Percentiles rank a stretch among this genome's conserved stretches.
These are phyloP conservation scores for Zaprionus kolodkinae DNA, from an alignment of 1,140 invertebrate genomes.

Conservation along the genomic window DNA sequence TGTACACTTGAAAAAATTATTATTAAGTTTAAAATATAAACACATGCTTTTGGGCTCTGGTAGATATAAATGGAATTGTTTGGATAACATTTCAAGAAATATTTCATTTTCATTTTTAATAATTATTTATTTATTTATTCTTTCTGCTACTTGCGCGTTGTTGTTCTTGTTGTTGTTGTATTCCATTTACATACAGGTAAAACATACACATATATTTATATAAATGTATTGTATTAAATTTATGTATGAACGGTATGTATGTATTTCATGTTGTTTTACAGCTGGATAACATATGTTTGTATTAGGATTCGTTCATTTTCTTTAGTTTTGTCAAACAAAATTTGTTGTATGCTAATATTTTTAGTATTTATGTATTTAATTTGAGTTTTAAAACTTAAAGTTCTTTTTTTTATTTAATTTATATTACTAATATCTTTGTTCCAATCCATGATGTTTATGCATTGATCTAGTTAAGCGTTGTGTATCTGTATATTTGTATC, in stretches of 20 bases:
- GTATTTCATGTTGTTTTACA: conserved; percentile 35
- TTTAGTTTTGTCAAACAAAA: conserved; percentile 65
- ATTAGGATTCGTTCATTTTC: conserved; percentile 39
- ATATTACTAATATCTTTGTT: conserved; percentile 50
- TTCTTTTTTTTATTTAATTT: conserved; percentile 69
- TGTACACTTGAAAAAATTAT: conserved; percentile 5
- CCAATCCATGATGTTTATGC: conserved; percentile 13
- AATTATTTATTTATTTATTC: conserved; percentile 53
- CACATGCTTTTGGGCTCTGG: neutral
- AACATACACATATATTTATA: conserved; percentile 55
- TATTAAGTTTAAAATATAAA: neutral
- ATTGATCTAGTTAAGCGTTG: conserved; percentile 1
- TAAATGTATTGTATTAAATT: conserved; percentile 53
- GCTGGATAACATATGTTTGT: conserved; percentile 53
- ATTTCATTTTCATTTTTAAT: conserved; percentile 33
- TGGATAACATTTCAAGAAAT: neutral
- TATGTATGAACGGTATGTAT: neutral
- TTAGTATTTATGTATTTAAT: conserved; percentile 49
- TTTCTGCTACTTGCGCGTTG: conserved; percentile 75
- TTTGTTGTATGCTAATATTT: conserved; percentile 54
- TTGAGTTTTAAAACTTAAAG: conserved; percentile 73
- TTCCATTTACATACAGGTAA: conserved; percentile 60
- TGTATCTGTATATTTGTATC: neutral
- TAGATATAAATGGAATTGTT: neutral
- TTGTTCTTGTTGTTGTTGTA: conserved; percentile 64